phyloP scores from a whole-genome alignment of 2,888 invertebrate genomes.

The Cerceris ruficornis region DNA sequence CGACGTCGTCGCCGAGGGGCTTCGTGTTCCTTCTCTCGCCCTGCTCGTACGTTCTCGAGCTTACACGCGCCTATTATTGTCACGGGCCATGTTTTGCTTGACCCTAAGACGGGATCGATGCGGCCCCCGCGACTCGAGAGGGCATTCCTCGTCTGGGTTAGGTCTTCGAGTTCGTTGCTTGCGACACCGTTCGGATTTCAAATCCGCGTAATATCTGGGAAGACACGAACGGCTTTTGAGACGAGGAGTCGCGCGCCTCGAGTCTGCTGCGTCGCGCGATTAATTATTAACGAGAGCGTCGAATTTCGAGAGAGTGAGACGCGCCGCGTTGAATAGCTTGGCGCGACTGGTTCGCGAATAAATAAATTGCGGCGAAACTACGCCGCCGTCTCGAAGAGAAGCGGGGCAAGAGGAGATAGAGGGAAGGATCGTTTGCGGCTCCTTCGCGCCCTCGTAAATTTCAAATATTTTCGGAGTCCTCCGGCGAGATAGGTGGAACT shows the following conservation, averaged over 20 bases:
- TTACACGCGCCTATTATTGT: slow-evolving; percentile 42
- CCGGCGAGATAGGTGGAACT: no score
- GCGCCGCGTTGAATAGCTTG: slow-evolving; percentile 3
- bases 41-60: slow-evolving; percentile 27
- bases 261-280: slow-evolving; percentile 31
- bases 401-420: no score
- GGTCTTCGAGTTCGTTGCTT: no score
- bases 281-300: slow-evolving; percentile 56
- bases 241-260: background rate
- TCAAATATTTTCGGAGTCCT: no score
- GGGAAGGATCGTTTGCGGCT: no score
- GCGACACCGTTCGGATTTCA: background rate
- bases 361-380: no score
- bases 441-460: no score
- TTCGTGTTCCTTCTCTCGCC: slow-evolving; percentile 40
- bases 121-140: no score
- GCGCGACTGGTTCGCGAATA: background rate
- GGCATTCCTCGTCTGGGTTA: no score
- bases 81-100: slow-evolving; percentile 14
- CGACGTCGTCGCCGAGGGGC: slow-evolving; percentile 50
- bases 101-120: background rate
- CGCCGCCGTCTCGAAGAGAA: no score
- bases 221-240: background rate
- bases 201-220: background rate
- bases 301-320: slow-evolving; percentile 39